Evolutionary conservation across 2,113 vertebrate species (phyloP).

Genomic region (Passer domesticus): DNA sequence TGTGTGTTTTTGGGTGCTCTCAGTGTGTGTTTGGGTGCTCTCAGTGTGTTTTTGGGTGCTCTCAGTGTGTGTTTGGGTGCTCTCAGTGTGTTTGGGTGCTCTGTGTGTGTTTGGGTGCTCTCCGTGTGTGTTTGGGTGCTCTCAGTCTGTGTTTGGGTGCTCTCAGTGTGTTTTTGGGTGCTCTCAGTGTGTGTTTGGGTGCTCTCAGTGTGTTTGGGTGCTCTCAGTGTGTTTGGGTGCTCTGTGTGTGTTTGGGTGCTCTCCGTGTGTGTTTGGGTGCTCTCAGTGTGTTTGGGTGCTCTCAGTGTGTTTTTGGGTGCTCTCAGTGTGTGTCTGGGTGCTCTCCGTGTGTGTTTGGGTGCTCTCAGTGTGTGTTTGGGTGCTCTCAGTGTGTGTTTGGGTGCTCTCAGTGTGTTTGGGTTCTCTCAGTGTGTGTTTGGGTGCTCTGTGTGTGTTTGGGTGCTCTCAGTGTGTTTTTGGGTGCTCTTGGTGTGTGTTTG

Average conservation of each 20-base stretch:
- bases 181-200: neutral
- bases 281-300: too few relatives aligned
- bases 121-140: neutral
- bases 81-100: too few relatives aligned
- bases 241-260: neutral
- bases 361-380: neutral
- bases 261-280: neutral
- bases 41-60: too few relatives aligned
- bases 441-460: too few relatives aligned
- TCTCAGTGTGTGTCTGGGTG: neutral
- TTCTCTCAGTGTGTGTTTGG: too few relatives aligned
- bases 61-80: neutral
- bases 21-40: neutral
- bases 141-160: too few relatives aligned
- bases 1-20: neutral
- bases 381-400: neutral
- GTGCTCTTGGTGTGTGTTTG: neutral
- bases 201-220: neutral
- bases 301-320: neutral
- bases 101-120: too few relatives aligned
- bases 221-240: neutral
- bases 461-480: neutral
- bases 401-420: neutral
- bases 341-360: neutral
- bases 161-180: neutral